These are phyloP conservation scores for Ceyx margarethae DNA, from an alignment of 2,113 vertebrate species.

Conservation along the genomic window DNA sequence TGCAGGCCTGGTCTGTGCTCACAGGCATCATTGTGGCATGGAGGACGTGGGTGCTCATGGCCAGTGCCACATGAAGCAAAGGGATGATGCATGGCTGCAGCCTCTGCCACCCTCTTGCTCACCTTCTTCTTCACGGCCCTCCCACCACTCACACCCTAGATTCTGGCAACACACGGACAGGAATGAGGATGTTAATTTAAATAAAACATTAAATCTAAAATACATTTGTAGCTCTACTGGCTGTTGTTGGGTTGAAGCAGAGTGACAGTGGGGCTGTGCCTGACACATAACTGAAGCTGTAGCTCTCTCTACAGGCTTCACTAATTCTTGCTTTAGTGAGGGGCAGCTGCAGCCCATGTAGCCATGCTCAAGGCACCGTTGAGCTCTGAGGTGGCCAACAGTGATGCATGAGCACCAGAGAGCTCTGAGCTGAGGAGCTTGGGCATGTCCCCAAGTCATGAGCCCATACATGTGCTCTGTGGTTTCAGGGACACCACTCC, in stretches of 20 bases:
- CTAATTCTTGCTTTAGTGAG: neutral
- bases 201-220: neutral
- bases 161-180: neutral
- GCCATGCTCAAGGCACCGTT: rapidly evolving
- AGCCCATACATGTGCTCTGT: rapidly evolving
- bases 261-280: neutral
- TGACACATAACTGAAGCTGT: constrained; percentile 23
- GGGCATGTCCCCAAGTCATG: rapidly evolving
- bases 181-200: neutral
- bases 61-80: neutral
- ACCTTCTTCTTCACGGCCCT: neutral
- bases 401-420: rapidly evolving
- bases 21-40: rapidly evolving
- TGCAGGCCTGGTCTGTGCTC: neutral
- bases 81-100: neutral
- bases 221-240: neutral
- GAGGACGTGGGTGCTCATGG: rapidly evolving
- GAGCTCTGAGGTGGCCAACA: rapidly evolving
- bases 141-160: rapidly evolving
- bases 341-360: neutral
- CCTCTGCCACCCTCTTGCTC: neutral
- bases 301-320: constrained; percentile 63
- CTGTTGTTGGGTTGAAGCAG: neutral
- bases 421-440: neutral
- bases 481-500: neutral